Evolutionary conservation across 2,888 invertebrate genomes (phyloP).

Genomic region (Xestobium rufovillosum): DNA sequence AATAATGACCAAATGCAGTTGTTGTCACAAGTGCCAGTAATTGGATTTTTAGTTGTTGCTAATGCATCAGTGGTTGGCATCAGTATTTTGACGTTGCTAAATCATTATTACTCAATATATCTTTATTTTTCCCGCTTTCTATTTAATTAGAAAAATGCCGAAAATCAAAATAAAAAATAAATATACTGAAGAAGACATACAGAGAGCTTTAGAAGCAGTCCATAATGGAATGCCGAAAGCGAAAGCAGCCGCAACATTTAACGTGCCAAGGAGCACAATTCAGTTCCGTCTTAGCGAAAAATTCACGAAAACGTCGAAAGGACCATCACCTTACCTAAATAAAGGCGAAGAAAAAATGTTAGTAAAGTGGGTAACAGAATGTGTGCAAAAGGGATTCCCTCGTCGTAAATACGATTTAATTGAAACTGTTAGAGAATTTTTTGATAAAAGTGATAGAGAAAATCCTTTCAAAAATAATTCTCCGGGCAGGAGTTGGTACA

Average conservation of each 20-base stretch:
- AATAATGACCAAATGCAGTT: too few relatives aligned
- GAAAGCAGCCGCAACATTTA: conserved; percentile 16
- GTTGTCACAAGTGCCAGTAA: too few relatives aligned
- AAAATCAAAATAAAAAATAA: conserved; percentile 6
- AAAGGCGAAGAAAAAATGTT: conserved; percentile 16
- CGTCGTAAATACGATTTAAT: conserved; percentile 18
- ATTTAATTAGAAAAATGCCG: conserved; percentile 8
- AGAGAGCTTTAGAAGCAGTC: conserved; percentile 18
- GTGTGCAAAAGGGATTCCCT: conserved; percentile 13
- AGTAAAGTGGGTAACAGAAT: conserved; percentile 12
- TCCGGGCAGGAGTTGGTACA: too few relatives aligned
- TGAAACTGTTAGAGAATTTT: conserved; percentile 16
- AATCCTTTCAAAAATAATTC: conserved; percentile 19
- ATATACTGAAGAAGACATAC: conserved; percentile 13
- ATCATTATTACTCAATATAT: too few relatives aligned
- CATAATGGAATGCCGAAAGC: conserved; percentile 17
- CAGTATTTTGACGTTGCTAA: too few relatives aligned
- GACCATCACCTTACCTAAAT: conserved; percentile 19
- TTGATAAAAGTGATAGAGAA: conserved; percentile 12
- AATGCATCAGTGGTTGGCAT: too few relatives aligned
- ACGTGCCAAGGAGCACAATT: conserved; percentile 16
- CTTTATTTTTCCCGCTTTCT: too few relatives aligned
- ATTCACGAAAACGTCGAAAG: conserved; percentile 17
- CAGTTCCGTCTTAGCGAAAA: conserved; percentile 20
- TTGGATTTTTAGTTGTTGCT: too few relatives aligned